Evolutionary conservation across 2,888 invertebrate species (phyloP).

Genomic region (Anaspis maculata): DNA sequence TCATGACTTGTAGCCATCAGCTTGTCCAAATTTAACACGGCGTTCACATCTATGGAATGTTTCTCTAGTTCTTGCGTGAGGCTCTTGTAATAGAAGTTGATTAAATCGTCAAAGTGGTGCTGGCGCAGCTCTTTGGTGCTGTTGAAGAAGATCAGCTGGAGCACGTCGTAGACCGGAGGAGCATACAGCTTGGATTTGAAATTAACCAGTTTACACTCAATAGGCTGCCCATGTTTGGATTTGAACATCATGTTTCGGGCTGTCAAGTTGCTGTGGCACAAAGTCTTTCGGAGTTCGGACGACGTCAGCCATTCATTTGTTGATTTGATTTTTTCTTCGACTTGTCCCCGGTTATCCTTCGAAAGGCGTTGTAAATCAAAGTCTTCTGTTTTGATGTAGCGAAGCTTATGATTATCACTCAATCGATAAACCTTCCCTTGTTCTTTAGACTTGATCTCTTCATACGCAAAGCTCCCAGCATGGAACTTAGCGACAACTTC

Average conservation of each 20-base stretch:
- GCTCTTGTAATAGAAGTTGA: conserved; percentile 11
- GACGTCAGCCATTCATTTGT: background rate
- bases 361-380: background rate
- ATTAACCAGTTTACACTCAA: conserved; percentile 13
- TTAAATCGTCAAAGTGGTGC: conserved; percentile 2
- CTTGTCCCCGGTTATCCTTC: background rate
- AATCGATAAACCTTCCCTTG: conserved; percentile 7
- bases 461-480: conserved; percentile 14
- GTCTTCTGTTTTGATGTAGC: no score
- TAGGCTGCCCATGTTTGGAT: conserved; percentile 7
- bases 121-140: conserved; percentile 3
- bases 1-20: conserved; percentile 13
- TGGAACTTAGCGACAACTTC: conserved; percentile 13
- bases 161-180: conserved; percentile 13
- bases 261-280: conserved; percentile 14
- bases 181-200: conserved; percentile 10
- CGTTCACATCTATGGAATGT: conserved; percentile 11
- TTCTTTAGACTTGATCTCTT: conserved; percentile 12
- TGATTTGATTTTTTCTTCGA: background rate
- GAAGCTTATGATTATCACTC: background rate
- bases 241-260: conserved; percentile 12
- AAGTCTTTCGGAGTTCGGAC: conserved; percentile 7
- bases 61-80: conserved; percentile 9
- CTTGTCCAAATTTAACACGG: conserved; percentile 9
- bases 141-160: conserved; percentile 5